These are phyloP conservation scores for Netelia fuscicornis DNA, from an alignment of 2,888 invertebrate genomes.

Conservation along the genomic window DNA sequence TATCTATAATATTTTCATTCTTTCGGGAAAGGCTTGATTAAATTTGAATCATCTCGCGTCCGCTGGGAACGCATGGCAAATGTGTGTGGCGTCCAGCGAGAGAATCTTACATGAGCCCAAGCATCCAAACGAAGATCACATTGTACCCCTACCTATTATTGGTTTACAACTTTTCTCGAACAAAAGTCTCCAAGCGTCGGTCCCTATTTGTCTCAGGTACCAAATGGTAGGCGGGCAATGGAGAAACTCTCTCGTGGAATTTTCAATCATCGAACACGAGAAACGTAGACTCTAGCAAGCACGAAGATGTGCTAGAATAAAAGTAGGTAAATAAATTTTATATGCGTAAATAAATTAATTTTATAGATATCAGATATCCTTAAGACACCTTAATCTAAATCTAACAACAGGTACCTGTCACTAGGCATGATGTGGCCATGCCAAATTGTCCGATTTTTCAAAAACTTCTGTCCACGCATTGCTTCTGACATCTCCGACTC, in stretches of 20 bases:
- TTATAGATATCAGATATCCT: no score
- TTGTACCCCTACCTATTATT: slow-evolving; percentile 65
- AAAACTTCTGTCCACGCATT: neutral
- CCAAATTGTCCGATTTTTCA: neutral
- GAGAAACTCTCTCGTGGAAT: slow-evolving; percentile 14
- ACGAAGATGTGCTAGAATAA: neutral
- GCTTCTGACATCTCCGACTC: slow-evolving; percentile 23
- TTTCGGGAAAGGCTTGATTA: no score
- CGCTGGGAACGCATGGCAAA: neutral
- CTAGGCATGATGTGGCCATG: neutral
- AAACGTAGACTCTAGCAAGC: neutral
- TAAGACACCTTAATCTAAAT: no score
- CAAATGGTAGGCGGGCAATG: slow-evolving; percentile 7
- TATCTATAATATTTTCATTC: no score
- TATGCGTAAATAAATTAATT: no score
- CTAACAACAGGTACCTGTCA: no score
- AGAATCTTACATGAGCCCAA: slow-evolving; percentile 38
- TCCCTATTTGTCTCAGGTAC: slow-evolving; percentile 51
- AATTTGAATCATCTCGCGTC: no score
- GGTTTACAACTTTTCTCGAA: slow-evolving; percentile 70
- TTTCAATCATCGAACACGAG: neutral
- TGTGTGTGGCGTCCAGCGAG: neutral
- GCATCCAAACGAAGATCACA: slow-evolving; percentile 5
- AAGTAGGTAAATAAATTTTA: neutral
- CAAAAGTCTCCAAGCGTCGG: slow-evolving; percentile 60